These are phyloP conservation scores for Ovis aries DNA, from an alignment of 2,113 vertebrate species.

Conservation along the genomic window DNA sequence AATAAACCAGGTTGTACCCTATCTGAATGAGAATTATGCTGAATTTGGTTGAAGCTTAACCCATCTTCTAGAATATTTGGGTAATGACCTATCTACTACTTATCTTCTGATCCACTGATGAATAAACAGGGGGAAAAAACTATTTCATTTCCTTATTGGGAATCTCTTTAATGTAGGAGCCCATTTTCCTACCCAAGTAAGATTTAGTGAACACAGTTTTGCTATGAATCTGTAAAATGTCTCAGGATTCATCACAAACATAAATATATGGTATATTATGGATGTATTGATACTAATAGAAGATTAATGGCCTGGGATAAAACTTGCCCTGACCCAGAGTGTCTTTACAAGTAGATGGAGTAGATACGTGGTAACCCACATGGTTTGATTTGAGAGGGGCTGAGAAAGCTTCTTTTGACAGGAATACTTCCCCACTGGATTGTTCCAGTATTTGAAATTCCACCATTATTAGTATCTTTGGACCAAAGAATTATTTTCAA, in stretches of 20 bases:
- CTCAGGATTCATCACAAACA: not conserved
- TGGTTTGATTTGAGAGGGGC: not conserved
- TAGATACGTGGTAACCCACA: not conserved
- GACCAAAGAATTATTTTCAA: not conserved
- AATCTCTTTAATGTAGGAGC: not conserved
- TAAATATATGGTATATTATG: not conserved
- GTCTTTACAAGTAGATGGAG: not conserved
- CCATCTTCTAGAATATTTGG: not conserved
- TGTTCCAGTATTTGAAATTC: not conserved
- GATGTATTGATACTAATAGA: not conserved
- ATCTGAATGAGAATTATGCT: not conserved
- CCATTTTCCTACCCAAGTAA: not conserved
- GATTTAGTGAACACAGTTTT: not conserved
- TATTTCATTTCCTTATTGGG: not conserved
- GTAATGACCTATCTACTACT: not conserved
- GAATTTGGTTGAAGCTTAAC: not conserved
- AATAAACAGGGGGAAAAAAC: not conserved
- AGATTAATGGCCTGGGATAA: not conserved
- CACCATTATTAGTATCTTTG: not conserved
- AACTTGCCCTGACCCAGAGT: not conserved
- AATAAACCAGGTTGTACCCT: not conserved
- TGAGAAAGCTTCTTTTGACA: not conserved
- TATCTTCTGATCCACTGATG: conserved; percentile 25
- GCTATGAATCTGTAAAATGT: not conserved
- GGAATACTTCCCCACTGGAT: not conserved